Percentiles rank a stretch among this genome's conserved stretches.
Evolutionary conservation across 1,140 invertebrate species (phyloP).

Genomic region (Aporrectodea caliginosa): DNA sequence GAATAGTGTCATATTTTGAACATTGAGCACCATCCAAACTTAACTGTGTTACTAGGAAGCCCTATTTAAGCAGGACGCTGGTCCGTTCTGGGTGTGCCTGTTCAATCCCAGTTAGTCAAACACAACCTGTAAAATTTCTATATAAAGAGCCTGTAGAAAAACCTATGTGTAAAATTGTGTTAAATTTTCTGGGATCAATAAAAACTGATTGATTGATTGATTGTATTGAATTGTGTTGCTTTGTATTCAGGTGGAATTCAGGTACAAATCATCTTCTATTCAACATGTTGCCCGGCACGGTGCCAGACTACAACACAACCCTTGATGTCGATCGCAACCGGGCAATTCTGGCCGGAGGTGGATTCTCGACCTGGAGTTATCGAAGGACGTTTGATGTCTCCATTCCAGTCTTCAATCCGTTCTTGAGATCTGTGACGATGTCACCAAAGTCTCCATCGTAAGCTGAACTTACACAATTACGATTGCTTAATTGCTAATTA

Average conservation of each 20-base stretch:
- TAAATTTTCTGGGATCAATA: no score
- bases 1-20: not conserved
- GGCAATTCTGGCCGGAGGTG: slow-evolving; percentile 93
- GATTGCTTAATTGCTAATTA: no score
- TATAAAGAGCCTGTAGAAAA: no score
- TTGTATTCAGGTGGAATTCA: slow-evolving; percentile 73
- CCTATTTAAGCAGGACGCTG: no score
- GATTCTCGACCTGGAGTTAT: slow-evolving; percentile 81
- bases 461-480: no score
- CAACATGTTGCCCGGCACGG: slow-evolving; percentile 95
- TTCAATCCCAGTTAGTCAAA: no score
- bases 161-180: no score
- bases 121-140: not conserved
- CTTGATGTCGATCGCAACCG: slow-evolving; percentile 89
- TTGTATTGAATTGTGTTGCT: no score
- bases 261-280: slow-evolving; percentile 96
- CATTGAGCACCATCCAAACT: no score
- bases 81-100: no score
- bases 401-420: slow-evolving; percentile 80
- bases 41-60: not conserved
- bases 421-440: slow-evolving; percentile 27
- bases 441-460: not conserved
- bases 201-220: no score
- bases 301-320: slow-evolving; percentile 90
- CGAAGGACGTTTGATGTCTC: slow-evolving; percentile 91